These are phyloP conservation scores for Emmelina monodactyla DNA, from an alignment of 2,888 invertebrate species.

Conservation along the genomic window DNA sequence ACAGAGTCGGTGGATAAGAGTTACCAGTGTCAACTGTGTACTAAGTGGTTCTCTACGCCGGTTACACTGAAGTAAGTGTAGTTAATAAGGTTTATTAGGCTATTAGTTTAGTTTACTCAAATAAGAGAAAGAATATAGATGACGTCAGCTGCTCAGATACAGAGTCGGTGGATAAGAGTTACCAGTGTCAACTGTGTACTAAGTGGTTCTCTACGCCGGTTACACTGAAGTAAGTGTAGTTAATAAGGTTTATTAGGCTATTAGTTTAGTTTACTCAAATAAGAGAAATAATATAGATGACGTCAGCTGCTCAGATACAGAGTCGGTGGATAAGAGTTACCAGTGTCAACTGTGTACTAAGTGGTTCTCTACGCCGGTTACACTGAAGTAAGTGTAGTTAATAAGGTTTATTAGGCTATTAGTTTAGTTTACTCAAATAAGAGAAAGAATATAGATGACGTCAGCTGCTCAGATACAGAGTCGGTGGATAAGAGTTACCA, in stretches of 20 bases:
- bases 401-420: too few relatives aligned
- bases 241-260: too few relatives aligned
- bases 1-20: constrained; percentile 58
- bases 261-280: too few relatives aligned
- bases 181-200: constrained; percentile 52
- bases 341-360: constrained; percentile 55
- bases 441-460: too few relatives aligned
- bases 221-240: constrained; percentile 55
- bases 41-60: constrained; percentile 56
- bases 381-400: constrained; percentile 56
- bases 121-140: too few relatives aligned
- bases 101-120: too few relatives aligned
- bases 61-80: constrained; percentile 57
- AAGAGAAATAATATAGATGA: too few relatives aligned
- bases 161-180: constrained; percentile 56
- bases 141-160: constrained; percentile 41
- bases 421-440: too few relatives aligned
- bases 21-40: constrained; percentile 55
- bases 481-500: constrained; percentile 58
- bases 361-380: constrained; percentile 58
- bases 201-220: constrained; percentile 61
- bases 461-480: constrained; percentile 50
- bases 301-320: constrained; percentile 46
- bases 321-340: constrained; percentile 56
- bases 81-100: too few relatives aligned